Evolutionary conservation across 1,140 invertebrate species (phyloP), one percentile per base, ranked within the genome.

Genomic region (Platorchestia sp.): DNA sequence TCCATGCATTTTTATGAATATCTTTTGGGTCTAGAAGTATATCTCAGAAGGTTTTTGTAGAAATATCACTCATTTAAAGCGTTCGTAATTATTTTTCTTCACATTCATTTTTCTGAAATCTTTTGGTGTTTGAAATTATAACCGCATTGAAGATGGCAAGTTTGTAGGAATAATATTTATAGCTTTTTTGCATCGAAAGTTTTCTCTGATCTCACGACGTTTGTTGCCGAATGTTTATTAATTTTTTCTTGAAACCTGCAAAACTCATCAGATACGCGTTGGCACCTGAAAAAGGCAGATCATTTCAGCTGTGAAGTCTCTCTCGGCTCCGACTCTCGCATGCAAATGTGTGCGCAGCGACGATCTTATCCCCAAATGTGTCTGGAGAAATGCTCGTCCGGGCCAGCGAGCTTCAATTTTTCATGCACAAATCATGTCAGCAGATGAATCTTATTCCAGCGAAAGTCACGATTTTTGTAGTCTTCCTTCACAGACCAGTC

Each of bases 361-460:
- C 45, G 91, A 93, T 93, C 91, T 93, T 93, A 93, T 93, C 91
- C 44, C 14, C 14, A 44, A 45, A 45, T 93, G 91, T 93, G 43
- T 93, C 91, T 93, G 43, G 45, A 45, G 45, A 93, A 45, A 93
- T 93, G 91, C 91, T 44, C 45, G 44, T 45, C 91, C 43, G 40
- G 16, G 43, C 45, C 44, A 40, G n/a, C 41, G 91, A 44, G 44
- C 91, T 40, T 93, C 91, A 93, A 93, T 93, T 93, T 93, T 93
- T 93, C 91, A 45, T 93, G 45, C 44, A 93, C 43, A 89, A 93
- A 93, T 93, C 91, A 45, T 93, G 91, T 45, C 43, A 45, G 91
- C 91, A 93, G 91, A 47, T 89, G 87, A 89, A 89, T 44, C 87
- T 89, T 89, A 42, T 44, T 41, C 43, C 41, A 42, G 87, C 87